Base-by-base conservation (phyloP, 2,113 vertebrate genomes). In the Corythaeola cristata region DNA sequence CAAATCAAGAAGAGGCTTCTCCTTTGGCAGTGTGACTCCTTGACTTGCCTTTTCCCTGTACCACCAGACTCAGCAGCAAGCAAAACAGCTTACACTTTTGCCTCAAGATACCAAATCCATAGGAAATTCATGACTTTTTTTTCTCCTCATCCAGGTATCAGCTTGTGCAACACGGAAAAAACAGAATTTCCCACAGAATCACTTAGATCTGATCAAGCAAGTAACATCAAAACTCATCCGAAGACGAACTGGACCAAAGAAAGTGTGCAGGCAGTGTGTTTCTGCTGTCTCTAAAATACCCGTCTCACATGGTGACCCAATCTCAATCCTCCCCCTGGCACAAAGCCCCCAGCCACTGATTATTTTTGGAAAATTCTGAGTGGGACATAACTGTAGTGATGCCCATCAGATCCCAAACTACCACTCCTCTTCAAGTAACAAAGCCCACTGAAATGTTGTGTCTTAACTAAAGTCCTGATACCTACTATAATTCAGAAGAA, bases 191-290 rank as follows among this genome's bases (percentile, higher is more conserved):
- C 30, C n/a, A 17, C 81, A 74, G 11, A 78, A 37, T 55, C 1
- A 0, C 9, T 89, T 77, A 68, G 39, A 60, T 5, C 11, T 41
- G 17, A 3, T 59, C 18, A 84, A 62, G 9, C 2, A 88, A 81
- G 49, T 37, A 49, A 8, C 20, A 44, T 20, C 18, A 52, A 45
- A 63, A 55, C 21, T 62, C 6, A 6, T 23, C 28, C 2, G 3
- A 49, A 45, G 27, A 53, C 11, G 23, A 32, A 39, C 56, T 4
- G 22, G 41, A 58, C 30, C 15, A 67, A 71, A 14, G 6, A n/a
- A 72, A 81, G 12, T 0, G 0, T 0, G 0, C 2, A 37, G 47
- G 11, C 5, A 23, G 2, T 28, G 24, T n/a, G 6, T 52, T 88
- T 22, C 39, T 77, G 35, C 20, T 74, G 10, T 9, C 23, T 92